Evolutionary conservation across 2,888 invertebrate species (phyloP).

Genomic region (Ormia ochracea): DNA sequence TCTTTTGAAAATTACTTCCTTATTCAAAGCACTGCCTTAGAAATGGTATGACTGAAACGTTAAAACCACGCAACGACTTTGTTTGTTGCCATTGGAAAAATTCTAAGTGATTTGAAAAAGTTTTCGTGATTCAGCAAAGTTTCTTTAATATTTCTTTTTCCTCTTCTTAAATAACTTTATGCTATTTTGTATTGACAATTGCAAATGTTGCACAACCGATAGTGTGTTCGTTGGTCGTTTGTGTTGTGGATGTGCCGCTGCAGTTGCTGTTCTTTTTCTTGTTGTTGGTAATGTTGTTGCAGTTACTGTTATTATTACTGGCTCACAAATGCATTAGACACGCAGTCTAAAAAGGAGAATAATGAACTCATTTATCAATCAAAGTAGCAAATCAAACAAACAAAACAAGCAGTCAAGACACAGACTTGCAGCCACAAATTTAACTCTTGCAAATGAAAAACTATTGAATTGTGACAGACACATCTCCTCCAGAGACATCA

Average conservation of each 20-base stretch:
- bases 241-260: constrained; percentile 7
- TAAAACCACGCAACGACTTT: constrained; percentile 37
- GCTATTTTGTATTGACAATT: constrained; percentile 44
- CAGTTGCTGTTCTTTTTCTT: background rate
- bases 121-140: background rate
- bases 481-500: constrained; percentile 38
- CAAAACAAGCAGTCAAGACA: constrained; percentile 31
- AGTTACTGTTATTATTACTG: constrained; percentile 39
- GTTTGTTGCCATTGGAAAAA: constrained; percentile 14
- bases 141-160: background rate
- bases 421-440: constrained; percentile 10
- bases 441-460: constrained; percentile 22
- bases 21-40: background rate
- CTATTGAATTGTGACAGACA: constrained; percentile 51
- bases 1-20: background rate
- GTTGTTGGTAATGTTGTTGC: constrained; percentile 22
- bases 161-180: background rate
- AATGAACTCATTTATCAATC: constrained; percentile 63
- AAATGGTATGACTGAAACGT: background rate
- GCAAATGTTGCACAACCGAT: constrained; percentile 12
- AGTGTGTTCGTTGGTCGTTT: constrained; percentile 18
- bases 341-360: constrained; percentile 58
- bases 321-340: constrained; percentile 59
- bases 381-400: constrained; percentile 59
- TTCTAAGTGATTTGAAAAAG: constrained; percentile 25